A percentile compares a stretch with the other conserved stretches of the same genome.
phyloP scores from a whole-genome alignment of 2,797 vertebrate species.

The Falco novaeseelandiae region DNA sequence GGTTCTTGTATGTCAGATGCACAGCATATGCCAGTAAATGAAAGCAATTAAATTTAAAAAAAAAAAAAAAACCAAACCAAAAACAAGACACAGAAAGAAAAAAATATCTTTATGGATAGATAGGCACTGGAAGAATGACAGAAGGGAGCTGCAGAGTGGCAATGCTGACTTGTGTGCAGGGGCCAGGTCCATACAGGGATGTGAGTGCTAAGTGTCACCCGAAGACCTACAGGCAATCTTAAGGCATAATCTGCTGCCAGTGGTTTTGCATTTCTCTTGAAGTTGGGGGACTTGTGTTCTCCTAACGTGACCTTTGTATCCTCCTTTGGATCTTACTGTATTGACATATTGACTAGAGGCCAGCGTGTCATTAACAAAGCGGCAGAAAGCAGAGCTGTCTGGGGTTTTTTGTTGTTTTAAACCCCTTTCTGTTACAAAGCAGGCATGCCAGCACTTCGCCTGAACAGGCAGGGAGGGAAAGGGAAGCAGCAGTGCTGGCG shows the following conservation, averaged over 20 bases:
- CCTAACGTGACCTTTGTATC: slow-evolving; percentile 38
- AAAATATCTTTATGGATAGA: not conserved
- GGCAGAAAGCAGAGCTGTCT: slow-evolving; percentile 4
- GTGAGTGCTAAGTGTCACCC: not conserved
- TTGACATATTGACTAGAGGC: slow-evolving; percentile 15
- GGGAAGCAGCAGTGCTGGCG: not conserved
- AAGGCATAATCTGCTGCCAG: not conserved
- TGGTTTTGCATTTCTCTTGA: slow-evolving; percentile 39
- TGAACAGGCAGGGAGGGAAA: not conserved
- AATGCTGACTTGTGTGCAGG: fast-evolving
- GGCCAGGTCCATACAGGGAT: not conserved
- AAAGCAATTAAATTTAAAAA: not conserved
- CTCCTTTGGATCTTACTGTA: slow-evolving; percentile 15
- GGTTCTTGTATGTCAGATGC: not conserved
- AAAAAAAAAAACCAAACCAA: not conserved
- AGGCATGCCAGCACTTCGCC: not conserved
- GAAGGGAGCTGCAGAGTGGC: not conserved
- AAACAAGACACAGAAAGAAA: not conserved
- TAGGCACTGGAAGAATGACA: not conserved
- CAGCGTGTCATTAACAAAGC: slow-evolving; percentile 14
- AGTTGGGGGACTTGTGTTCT: not conserved
- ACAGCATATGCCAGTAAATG: not conserved
- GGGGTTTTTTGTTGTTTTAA: not conserved
- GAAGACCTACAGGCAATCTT: not conserved
- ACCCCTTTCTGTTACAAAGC: not conserved